A percentile compares a stretch with the other conserved stretches of the same genome.
phyloP scores from a whole-genome alignment of 2,888 invertebrate genomes.

The Acronicta aceris region DNA sequence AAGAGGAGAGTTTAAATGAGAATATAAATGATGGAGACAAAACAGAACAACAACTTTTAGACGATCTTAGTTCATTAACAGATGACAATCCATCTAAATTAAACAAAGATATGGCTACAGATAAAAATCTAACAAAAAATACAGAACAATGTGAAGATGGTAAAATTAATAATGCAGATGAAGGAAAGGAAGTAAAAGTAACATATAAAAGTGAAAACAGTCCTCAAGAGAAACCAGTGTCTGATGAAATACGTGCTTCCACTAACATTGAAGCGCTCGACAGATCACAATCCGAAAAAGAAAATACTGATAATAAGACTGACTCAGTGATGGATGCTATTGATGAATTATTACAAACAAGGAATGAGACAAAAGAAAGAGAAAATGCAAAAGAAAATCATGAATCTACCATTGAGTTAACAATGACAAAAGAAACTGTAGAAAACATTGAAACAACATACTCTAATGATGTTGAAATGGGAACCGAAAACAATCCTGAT shows the following conservation, averaged over 20 bases:
- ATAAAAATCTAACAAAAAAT: constrained; percentile 15
- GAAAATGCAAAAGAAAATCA: constrained; percentile 17
- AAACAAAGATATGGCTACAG: constrained; percentile 2
- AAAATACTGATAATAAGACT: constrained; percentile 35
- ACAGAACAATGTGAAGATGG: constrained; percentile 15
- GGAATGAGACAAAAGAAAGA: constrained; percentile 20
- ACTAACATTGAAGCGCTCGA: constrained; percentile 33
- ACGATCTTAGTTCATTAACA: constrained; percentile 27
- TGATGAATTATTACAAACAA: constrained; percentile 42
- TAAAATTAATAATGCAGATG: constrained; percentile 6
- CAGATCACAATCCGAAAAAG: constrained; percentile 24
- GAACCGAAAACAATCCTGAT: constrained; percentile 21
- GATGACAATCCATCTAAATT: constrained; percentile 22
- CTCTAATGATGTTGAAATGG: constrained; percentile 43
- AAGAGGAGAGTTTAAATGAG: constrained; percentile 10
- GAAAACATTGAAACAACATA: constrained; percentile 31
- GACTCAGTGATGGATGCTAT: constrained; percentile 48
- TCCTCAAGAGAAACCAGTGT: constrained; percentile 9
- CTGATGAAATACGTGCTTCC: constrained; percentile 6
- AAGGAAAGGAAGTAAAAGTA: too few species aligned
- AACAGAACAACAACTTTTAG: constrained; percentile 36
- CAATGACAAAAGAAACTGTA: constrained; percentile 28
- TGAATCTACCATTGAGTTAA: constrained; percentile 17
- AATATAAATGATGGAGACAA: constrained; percentile 12
- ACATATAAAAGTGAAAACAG: constrained; percentile 1